phyloP scores from a whole-genome alignment of 1,140 invertebrate species.

The Scaptomyza pallida region DNA sequence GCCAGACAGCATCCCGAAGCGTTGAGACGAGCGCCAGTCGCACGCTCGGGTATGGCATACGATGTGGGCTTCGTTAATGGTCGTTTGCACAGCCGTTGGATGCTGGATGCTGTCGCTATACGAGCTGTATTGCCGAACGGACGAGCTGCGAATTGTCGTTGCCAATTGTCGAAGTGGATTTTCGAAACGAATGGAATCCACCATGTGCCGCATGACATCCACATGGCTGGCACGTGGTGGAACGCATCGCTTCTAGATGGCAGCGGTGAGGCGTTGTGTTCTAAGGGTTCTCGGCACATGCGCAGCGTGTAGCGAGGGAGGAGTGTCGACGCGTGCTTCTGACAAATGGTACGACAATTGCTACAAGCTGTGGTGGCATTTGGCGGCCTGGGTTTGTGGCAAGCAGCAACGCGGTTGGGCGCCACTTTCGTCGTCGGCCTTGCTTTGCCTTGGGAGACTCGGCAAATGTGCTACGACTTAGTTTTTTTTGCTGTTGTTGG shows the following conservation, averaged over 20 bases:
- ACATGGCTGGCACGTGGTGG: conserved; percentile 72
- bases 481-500: background rate
- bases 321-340: conserved; percentile 72
- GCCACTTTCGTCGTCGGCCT: conserved; percentile 24
- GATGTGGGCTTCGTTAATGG: conserved; percentile 12
- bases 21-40: background rate
- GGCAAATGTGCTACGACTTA: background rate
- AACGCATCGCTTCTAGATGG: conserved; percentile 16
- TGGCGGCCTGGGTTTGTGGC: conserved; percentile 63
- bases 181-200: conserved; percentile 72
- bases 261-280: conserved; percentile 24
- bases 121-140: conserved; percentile 39
- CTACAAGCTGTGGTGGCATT: conserved; percentile 83
- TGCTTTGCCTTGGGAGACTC: conserved; percentile 6
- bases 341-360: conserved; percentile 84
- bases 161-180: conserved; percentile 82
- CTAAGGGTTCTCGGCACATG: conserved; percentile 55
- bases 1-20: conserved; percentile 37
- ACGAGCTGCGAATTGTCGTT: conserved; percentile 54
- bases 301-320: conserved; percentile 71
- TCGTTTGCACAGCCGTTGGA: conserved; percentile 55
- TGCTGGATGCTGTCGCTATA: conserved; percentile 47
- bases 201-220: conserved; percentile 68
- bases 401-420: conserved; percentile 55
- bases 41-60: background rate